Evolutionary conservation across 2,888 invertebrate genomes (phyloP), one percentile per base, ranked within the genome.

Genomic region (Caradrina kadenii): DNA sequence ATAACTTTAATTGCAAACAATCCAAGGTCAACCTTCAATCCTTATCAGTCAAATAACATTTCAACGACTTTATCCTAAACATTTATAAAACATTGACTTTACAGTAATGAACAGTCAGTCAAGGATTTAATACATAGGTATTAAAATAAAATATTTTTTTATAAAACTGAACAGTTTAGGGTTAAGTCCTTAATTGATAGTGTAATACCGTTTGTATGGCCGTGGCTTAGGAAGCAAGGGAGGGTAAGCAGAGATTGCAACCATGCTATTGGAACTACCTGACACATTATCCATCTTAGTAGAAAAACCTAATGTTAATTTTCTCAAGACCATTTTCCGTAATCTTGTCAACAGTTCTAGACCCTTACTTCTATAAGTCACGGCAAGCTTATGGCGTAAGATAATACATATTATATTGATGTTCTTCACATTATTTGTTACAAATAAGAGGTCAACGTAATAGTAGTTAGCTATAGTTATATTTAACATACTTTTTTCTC

Each of bases 21-120:
- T 21, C 22, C 21, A 62, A 52, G 45, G 39, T 39, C 10, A 31
- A 55, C 54, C 31, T 60, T 63, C 62, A 53, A 73, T 6, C 22
- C 26, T 55, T 7, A 60, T 73, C 80, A 76, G 64, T 82, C 77
- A 70, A 84, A 58, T 70, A 79, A 69, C 63, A 63, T 64, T 70
- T 63, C 66, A 82, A 77, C 71, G 69, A 69, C 69, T 67, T 68
- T 66, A 73, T 62, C 42, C 84, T 82, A 82, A 81, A 82, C 72
- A 80, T 53, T 77, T 83, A 83, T 80, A 85, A 83, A 83, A 83
- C 74, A 83, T 83, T 85, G 83, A 83, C 83, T 79, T 76, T 71
- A 69, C 21, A 61, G 49, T 72, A 72, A 39, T 67, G 64, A 76
- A 78, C 81, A 73, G 50, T 83, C 83, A 83, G 83, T 83, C 83